Base-by-base conservation (phyloP, 2,113 vertebrate genomes). In the Mungos mungo region DNA sequence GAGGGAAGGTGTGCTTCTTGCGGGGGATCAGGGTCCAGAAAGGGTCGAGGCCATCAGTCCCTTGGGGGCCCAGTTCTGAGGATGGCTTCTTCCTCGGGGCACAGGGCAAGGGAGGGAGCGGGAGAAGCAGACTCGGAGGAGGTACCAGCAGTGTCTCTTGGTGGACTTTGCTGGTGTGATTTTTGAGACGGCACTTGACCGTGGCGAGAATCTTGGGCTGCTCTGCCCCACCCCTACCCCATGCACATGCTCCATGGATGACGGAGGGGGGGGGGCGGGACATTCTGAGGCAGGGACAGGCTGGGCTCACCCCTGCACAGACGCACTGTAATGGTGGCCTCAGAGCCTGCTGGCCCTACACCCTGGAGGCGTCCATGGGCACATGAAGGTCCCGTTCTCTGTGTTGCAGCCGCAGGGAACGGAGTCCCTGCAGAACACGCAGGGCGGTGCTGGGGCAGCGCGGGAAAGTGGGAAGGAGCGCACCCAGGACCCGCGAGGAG, bases 261-360 rank as follows among this genome's bases (percentile, higher is more conserved):
- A 25, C 54, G 66, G 47, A 54, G 0, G 27, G 54, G n/a, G n/a
- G n/a, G n/a, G n/a, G n/a, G n/a, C n/a, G n/a, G n/a, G 72, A 0
- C 12, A 41, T 52, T 54, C 21, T 0, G 52, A 81, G 54, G n/a
- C 74, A 10, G 85, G 86, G 82, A 89, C 54, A 82, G 35, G 68
- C 94, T 31, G 4, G 15, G 66, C 94, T 50, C 54, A 21, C 87
- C 74, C 80, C 45, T 0, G 3, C 41, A 2, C 52, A 63, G 95
- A 97, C 92, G 97, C 87, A 80, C 29, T 10, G 5, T 92, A 35
- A 80, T 0, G 10, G 50, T 90, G 92, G 93, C 92, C 88, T 90
- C 57, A 35, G 18, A 66, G 66, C 80, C 66, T 6, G 41, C n/a
- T 63, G 18, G 25, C 85, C 97, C 97, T 80, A 35, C 25, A 27